phyloP scores from a whole-genome alignment of 1,140 invertebrate genomes.

The Marisa cornuarietis region DNA sequence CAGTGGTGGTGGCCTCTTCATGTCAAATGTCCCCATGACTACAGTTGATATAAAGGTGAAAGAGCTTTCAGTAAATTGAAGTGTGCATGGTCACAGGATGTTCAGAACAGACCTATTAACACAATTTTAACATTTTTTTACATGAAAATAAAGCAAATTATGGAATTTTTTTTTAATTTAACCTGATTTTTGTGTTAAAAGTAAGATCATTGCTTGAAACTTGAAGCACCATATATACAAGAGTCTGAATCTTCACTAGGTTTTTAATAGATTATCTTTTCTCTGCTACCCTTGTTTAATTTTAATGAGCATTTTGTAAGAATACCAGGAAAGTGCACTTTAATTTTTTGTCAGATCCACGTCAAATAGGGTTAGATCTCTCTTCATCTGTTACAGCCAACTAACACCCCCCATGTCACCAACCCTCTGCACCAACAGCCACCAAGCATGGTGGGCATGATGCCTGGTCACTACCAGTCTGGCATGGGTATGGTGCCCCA shows the following conservation, averaged over 20 bases:
- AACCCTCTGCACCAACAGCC: background rate
- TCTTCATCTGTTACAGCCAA: background rate
- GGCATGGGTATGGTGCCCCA: slow-evolving; percentile 21
- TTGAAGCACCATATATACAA: no score
- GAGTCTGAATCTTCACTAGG: no score
- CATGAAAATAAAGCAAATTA: no score
- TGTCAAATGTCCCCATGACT: slow-evolving; percentile 21
- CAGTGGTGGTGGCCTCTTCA: slow-evolving; percentile 6
- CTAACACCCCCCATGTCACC: background rate
- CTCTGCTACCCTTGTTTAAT: background rate
- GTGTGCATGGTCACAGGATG: no score
- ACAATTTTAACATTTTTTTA: no score
- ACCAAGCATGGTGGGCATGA: slow-evolving; percentile 11
- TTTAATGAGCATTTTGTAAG: background rate
- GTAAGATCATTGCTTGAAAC: no score
- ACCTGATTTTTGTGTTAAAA: no score
- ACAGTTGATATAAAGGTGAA: slow-evolving; percentile 18
- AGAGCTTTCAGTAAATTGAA: no score
- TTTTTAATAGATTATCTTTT: no score
- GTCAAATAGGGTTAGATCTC: no score
- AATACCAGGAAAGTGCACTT: background rate
- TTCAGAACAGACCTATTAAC: no score
- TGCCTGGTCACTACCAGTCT: slow-evolving; percentile 16
- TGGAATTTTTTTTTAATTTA: no score
- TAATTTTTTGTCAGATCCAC: background rate